These are phyloP conservation scores for Otus sunia DNA, from an alignment of 2,113 vertebrate genomes.

Conservation along the genomic window DNA sequence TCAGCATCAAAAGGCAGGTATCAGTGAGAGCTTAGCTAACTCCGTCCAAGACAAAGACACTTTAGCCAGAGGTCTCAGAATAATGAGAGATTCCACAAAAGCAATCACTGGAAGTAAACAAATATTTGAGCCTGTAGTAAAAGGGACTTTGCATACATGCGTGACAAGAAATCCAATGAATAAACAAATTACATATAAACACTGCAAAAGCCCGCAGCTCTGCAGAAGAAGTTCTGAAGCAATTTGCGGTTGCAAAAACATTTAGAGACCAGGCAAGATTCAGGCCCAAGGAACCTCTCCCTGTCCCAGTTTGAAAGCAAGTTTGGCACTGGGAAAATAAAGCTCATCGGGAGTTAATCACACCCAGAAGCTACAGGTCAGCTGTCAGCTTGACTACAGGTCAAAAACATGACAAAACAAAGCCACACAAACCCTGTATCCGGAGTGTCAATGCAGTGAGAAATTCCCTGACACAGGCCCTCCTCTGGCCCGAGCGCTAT, in stretches of 20 bases:
- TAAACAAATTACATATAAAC: slow-evolving; percentile 10
- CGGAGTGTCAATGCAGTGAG: background rate
- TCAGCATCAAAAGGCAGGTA: background rate
- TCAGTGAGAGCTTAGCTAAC: background rate
- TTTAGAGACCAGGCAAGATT: background rate
- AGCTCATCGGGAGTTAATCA: background rate
- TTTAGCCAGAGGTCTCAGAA: slow-evolving; percentile 6
- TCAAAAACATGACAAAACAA: background rate
- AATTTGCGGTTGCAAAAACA: background rate
- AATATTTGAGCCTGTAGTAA: slow-evolving; percentile 25
- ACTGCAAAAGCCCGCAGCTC: background rate
- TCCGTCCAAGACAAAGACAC: slow-evolving; percentile 30
- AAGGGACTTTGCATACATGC: background rate
- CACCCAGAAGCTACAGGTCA: background rate
- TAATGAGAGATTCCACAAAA: slow-evolving; percentile 25
- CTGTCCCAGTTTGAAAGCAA: background rate
- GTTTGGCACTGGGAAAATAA: background rate
- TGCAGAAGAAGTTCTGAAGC: background rate
- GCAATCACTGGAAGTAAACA: slow-evolving; percentile 7
- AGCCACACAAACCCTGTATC: fast-evolving
- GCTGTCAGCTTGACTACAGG: background rate
- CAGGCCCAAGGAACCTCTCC: background rate
- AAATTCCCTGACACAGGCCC: background rate
- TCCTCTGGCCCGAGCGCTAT: background rate
- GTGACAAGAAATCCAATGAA: slow-evolving; percentile 27